Evolutionary conservation across 2,113 vertebrate genomes (phyloP).

Genomic region (Leucopsar rothschildi): DNA sequence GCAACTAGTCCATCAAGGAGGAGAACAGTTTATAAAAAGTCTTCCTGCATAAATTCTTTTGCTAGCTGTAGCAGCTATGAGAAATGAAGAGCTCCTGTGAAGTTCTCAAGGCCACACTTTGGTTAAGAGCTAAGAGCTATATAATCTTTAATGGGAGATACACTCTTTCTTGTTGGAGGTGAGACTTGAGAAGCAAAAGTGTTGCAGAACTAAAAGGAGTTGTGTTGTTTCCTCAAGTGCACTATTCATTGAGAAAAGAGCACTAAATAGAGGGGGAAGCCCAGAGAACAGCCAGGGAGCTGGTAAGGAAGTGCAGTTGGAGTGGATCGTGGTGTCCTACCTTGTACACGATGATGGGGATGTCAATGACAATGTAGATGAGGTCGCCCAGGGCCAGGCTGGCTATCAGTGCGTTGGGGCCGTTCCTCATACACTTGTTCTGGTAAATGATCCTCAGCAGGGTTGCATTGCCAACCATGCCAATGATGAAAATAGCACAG

Average conservation of each 20-base stretch:
- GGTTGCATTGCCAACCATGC: conserved; percentile 93
- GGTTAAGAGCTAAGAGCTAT: not conserved
- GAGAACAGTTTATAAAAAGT: not conserved
- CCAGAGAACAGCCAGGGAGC: not conserved
- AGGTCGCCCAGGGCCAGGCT: conserved; percentile 96
- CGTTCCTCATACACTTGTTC: conserved; percentile 99
- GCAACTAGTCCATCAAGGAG: not conserved
- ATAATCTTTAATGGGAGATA: not conserved
- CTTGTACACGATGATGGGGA: conserved; percentile 94
- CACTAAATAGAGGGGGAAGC: not conserved
- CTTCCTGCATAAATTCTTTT: not conserved
- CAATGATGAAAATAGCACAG: conserved; percentile 90
- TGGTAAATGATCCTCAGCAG: conserved; percentile 97
- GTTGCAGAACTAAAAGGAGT: not conserved
- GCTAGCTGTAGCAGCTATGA: not conserved
- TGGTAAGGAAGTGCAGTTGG: not conserved
- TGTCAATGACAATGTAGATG: conserved; percentile 91
- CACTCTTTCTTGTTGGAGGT: not conserved
- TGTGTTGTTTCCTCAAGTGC: not conserved
- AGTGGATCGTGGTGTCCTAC: conserved; percentile 69
- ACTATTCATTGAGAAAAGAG: not conserved
- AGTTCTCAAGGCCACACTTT: not conserved
- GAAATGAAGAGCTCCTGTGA: not conserved
- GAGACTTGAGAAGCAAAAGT: not conserved
- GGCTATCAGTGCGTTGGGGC: conserved; percentile 95